These are phyloP conservation scores for Polylopha cassiicola DNA, from an alignment of 2,888 invertebrate species.

Conservation along the genomic window DNA sequence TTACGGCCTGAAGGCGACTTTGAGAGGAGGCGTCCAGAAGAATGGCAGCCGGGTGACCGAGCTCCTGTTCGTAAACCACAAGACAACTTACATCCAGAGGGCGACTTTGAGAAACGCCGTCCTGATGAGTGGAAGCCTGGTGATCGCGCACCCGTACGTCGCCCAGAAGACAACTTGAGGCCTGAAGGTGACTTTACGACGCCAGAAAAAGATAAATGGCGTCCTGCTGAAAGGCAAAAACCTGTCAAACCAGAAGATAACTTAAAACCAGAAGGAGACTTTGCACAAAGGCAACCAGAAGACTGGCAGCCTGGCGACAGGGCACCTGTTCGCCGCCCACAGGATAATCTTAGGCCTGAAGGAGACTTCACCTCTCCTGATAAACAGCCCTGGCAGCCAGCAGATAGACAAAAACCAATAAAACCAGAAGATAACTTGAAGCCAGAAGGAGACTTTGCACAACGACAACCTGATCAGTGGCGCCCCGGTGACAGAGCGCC, in stretches of 20 bases:
- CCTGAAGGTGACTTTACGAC: conserved; percentile 68
- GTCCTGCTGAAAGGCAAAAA: conserved; percentile 62
- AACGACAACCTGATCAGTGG: conserved; percentile 51
- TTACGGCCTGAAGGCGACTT: conserved; percentile 63
- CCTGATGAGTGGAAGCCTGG: conserved; percentile 59
- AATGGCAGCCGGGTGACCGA: conserved; percentile 56
- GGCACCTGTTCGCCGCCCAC: conserved; percentile 54
- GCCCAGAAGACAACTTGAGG: conserved; percentile 70
- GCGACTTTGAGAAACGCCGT: conserved; percentile 59
- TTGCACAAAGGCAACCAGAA: conserved; percentile 51
- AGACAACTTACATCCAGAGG: conserved; percentile 76
- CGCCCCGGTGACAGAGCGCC: conserved; percentile 58
- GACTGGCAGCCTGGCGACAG: conserved; percentile 71
- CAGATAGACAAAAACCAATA: conserved; percentile 53
- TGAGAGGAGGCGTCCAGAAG: conserved; percentile 59
- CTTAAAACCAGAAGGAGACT: conserved; percentile 73
- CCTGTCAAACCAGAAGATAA: conserved; percentile 76
- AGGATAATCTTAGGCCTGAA: conserved; percentile 73
- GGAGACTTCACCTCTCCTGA: conserved; percentile 55
- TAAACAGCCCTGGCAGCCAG: conserved; percentile 44
- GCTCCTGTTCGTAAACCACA: conserved; percentile 47
- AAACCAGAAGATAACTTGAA: conserved; percentile 70
- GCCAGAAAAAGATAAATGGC: conserved; percentile 49
- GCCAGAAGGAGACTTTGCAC: conserved; percentile 74
- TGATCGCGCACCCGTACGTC: conserved; percentile 63